phyloP scores from a whole-genome alignment of 2,888 invertebrate genomes.

The Ceramica pisi region DNA sequence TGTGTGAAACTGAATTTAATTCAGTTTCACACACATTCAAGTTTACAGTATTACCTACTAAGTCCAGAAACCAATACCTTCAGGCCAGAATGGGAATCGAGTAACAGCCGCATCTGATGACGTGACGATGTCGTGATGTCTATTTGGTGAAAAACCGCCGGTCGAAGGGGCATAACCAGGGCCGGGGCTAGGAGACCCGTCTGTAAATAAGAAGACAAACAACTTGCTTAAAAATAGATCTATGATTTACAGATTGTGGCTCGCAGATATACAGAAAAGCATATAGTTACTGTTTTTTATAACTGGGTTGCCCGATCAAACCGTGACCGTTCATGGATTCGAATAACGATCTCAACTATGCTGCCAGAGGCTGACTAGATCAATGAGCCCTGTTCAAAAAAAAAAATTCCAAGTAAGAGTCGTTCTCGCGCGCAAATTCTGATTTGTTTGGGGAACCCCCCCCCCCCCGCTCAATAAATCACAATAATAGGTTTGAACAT shows the following conservation, averaged over 20 bases:
- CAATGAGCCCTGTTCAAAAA: background rate
- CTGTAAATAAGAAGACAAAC: slow-evolving; percentile 69
- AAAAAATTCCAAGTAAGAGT: background rate
- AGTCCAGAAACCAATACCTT: slow-evolving; percentile 72
- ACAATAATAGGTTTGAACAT: background rate
- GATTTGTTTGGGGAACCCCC: no score
- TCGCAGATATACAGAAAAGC: background rate
- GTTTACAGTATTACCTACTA: background rate
- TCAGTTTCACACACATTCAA: background rate
- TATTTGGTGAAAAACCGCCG: slow-evolving; percentile 83
- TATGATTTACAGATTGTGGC: background rate
- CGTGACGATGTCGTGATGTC: slow-evolving; percentile 86
- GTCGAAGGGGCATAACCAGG: slow-evolving; percentile 80
- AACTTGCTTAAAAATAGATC: background rate
- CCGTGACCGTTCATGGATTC: background rate
- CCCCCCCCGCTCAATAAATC: background rate
- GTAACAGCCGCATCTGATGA: slow-evolving; percentile 85
- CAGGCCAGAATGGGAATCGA: slow-evolving; percentile 84
- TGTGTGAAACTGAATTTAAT: no score
- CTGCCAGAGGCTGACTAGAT: background rate
- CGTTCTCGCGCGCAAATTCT: background rate
- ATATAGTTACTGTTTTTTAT: background rate
- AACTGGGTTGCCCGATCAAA: background rate
- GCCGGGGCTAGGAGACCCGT: slow-evolving; percentile 85
- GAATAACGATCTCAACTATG: background rate